Conservation (phyloP, 1,140 invertebrate species). For the Achatina immaculata region DNA sequence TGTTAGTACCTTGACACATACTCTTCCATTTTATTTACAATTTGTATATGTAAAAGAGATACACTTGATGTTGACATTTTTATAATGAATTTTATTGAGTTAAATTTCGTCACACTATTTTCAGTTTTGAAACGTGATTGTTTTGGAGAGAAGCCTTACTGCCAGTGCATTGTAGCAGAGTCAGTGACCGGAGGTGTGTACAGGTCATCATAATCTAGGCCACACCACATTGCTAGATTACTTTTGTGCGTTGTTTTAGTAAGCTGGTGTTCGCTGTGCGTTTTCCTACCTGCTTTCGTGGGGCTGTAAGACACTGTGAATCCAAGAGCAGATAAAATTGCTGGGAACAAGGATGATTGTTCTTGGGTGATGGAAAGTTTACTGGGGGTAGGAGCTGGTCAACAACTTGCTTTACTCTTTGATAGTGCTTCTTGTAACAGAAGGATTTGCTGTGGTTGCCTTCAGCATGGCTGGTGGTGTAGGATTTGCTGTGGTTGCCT, state of each 20-base stretch:
- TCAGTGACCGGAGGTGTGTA: slow-evolving; percentile 12
- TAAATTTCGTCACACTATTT: no score
- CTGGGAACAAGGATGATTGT: not conserved
- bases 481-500: not conserved
- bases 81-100: not conserved
- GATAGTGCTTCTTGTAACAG: not conserved
- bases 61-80: no score
- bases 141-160: slow-evolving; percentile 54
- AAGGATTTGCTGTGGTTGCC: not conserved
- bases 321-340: no score
- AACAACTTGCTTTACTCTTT: not conserved
- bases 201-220: not conserved
- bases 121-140: slow-evolving; percentile 51
- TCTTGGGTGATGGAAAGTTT: not conserved
- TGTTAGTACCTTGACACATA: no score
- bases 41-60: not conserved
- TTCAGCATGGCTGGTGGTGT: not conserved
- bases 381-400: not conserved
- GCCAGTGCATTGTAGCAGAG: slow-evolving; percentile 53
- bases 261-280: no score
- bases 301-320: no score
- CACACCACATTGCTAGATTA: no score
- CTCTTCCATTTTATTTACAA: no score
- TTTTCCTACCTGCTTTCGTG: no score
- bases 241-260: no score